These are phyloP conservation scores for Aspidiotus rigidus DNA, from an alignment of 2,888 invertebrate species.

Conservation along the genomic window DNA sequence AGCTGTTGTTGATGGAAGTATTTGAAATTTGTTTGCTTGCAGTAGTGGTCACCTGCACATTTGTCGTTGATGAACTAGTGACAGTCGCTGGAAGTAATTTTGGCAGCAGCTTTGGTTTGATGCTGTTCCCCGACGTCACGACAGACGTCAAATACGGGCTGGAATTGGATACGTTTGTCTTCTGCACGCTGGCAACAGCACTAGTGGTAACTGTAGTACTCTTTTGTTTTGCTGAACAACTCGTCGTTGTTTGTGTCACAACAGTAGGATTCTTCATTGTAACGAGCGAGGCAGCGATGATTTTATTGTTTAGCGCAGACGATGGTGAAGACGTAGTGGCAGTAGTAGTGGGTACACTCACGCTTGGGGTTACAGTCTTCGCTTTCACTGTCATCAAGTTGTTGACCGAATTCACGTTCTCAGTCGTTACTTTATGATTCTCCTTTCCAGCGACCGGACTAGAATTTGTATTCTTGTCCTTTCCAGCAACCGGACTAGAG, in stretches of 20 bases:
- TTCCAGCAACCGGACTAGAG: not conserved
- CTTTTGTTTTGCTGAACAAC: not conserved
- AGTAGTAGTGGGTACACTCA: not conserved
- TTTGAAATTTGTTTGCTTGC: no score
- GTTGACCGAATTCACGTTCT: not conserved
- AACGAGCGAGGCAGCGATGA: not conserved
- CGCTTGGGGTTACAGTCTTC: not conserved
- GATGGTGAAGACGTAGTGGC: not conserved
- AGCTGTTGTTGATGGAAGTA: no score
- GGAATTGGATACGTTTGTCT: not conserved
- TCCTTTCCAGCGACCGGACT: not conserved
- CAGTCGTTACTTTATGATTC: not conserved
- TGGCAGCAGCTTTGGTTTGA: no score
- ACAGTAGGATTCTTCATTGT: not conserved
- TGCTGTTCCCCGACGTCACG: no score
- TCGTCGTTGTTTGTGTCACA: not conserved
- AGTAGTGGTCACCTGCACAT: no score
- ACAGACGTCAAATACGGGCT: not conserved
- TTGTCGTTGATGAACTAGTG: no score
- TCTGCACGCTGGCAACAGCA: not conserved
- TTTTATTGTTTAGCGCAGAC: not conserved
- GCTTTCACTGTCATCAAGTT: not conserved
- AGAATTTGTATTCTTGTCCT: no score
- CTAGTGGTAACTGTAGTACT: slow-evolving; percentile 2
- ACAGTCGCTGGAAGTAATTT: no score